phyloP scores from a whole-genome alignment of 2,113 vertebrate genomes.

The Scytalopus superciliaris region DNA sequence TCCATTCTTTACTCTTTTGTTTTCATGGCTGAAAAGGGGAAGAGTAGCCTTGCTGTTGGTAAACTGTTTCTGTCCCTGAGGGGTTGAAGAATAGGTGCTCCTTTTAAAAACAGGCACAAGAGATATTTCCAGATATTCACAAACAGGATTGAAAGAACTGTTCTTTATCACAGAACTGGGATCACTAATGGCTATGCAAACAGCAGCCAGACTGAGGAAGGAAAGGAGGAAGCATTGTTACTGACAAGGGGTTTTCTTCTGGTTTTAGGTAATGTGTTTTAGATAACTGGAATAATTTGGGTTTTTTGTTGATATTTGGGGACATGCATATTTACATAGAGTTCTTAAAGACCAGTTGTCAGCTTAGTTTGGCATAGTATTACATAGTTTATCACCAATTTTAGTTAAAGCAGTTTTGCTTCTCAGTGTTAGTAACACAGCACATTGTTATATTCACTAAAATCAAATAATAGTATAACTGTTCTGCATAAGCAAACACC shows the following conservation, averaged over 20 bases:
- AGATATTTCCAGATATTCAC: not conserved
- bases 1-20: not conserved
- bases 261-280: not conserved
- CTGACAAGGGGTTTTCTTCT: not conserved
- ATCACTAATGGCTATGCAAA: not conserved
- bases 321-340: not conserved
- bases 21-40: not conserved
- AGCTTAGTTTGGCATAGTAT: not conserved
- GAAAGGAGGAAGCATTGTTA: not conserved
- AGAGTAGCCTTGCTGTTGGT: not conserved
- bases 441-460: not conserved
- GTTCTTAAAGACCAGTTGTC: not conserved
- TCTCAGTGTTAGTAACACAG: not conserved
- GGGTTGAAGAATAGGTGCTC: not conserved
- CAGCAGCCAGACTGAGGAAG: not conserved
- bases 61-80: not conserved
- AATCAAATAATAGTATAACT: not conserved
- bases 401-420: not conserved
- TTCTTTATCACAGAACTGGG: not conserved
- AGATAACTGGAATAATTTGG: not conserved
- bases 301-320: not conserved
- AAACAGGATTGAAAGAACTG: not conserved
- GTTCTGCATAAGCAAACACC: too few relatives aligned
- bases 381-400: not conserved
- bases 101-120: not conserved